phyloP scores from a whole-genome alignment of 2,113 vertebrate species.

The Arizona elegans region DNA sequence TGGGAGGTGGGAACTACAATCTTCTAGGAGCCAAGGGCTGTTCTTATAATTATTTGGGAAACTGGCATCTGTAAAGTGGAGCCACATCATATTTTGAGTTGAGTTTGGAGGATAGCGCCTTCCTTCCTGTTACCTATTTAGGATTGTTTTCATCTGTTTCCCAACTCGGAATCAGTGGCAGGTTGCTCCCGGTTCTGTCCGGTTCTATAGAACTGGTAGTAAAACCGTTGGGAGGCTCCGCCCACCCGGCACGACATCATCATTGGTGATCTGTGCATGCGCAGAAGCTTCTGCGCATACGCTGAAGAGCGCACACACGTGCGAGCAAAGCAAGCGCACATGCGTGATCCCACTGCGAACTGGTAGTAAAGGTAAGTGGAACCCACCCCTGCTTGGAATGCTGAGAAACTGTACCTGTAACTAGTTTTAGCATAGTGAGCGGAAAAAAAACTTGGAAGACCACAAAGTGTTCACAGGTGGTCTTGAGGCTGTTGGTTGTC shows the following conservation, averaged over 20 bases:
- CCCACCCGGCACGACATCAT: too few species aligned
- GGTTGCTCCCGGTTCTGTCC: too few species aligned
- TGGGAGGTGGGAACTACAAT: neutral
- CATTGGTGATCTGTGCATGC: too few species aligned
- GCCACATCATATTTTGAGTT: neutral
- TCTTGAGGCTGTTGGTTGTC: neutral
- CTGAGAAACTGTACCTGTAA: neutral
- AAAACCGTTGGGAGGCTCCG: too few species aligned
- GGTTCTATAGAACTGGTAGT: too few species aligned
- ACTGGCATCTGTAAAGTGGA: neutral
- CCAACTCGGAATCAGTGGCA: neutral
- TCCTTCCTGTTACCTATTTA: neutral
- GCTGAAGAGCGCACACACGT: too few species aligned
- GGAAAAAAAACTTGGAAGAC: neutral
- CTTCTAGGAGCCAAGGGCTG: neutral
- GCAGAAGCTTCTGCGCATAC: too few species aligned
- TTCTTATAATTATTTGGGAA: neutral
- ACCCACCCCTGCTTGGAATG: neutral
- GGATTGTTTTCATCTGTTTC: neutral
- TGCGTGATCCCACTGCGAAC: too few species aligned
- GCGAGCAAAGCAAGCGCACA: too few species aligned
- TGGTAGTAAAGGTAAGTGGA: too few species aligned
- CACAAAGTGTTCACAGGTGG: neutral
- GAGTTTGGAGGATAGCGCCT: neutral
- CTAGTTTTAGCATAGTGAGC: neutral